A percentile compares a stretch with the other conserved stretches of the same genome.
phyloP scores from a whole-genome alignment of 2,888 invertebrate species.

The Caenorhabditis becei region DNA sequence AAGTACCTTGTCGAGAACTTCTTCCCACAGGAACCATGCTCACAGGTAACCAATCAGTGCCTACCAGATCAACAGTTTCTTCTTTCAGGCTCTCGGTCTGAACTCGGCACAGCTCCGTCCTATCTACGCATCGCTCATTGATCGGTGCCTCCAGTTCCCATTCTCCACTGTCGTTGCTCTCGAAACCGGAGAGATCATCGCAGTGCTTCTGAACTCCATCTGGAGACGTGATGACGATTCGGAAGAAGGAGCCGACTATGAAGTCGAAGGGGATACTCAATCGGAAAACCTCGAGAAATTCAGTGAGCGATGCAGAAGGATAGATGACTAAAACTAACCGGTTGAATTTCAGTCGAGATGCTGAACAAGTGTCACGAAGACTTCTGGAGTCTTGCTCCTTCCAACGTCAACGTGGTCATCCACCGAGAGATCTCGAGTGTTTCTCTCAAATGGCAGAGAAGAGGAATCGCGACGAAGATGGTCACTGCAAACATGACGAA shows the following conservation, averaged over 20 bases:
- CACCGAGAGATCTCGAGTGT: constrained; percentile 57
- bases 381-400: constrained; percentile 47
- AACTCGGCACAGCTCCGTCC: constrained; percentile 16
- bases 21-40: constrained; percentile 39
- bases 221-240: constrained; percentile 44
- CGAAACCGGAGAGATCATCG: constrained; percentile 37
- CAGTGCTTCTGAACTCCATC: constrained; percentile 40
- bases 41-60: constrained; percentile 8
- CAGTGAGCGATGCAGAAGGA: background rate
- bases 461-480: constrained; percentile 52
- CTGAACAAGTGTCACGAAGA: constrained; percentile 52
- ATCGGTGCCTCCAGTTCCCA: constrained; percentile 48
- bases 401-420: constrained; percentile 26
- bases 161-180: constrained; percentile 52
- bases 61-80: background rate
- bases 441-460: constrained; percentile 25
- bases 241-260: constrained; percentile 38
- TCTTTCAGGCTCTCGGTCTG: constrained; percentile 40
- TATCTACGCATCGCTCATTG: constrained; percentile 34
- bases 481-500: constrained; percentile 32
- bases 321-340: background rate
- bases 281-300: constrained; percentile 40
- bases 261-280: constrained; percentile 14
- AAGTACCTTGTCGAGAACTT: constrained; percentile 27
- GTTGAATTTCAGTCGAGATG: constrained; percentile 36